A percentile compares a stretch with the other conserved stretches of the same genome.
phyloP scores from a whole-genome alignment of 2,888 invertebrate species.

The Polymixis lichenea region DNA sequence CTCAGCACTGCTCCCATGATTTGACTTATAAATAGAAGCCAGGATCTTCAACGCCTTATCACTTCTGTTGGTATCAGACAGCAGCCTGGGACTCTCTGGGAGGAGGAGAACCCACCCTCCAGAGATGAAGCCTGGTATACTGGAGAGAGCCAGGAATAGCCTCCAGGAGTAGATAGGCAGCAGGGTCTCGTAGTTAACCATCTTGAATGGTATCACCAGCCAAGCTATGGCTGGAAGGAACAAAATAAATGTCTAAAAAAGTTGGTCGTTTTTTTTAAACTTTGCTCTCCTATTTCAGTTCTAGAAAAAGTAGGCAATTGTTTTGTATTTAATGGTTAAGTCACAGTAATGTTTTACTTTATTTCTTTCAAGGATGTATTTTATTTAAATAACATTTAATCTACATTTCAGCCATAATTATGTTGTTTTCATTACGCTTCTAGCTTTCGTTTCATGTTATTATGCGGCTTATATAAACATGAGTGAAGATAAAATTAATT shows the following conservation, averaged over 20 bases:
- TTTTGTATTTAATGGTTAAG: neutral
- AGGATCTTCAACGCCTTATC: constrained; percentile 91
- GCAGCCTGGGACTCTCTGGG: constrained; percentile 93
- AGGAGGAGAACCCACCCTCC: constrained; percentile 90
- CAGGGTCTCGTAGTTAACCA: constrained; percentile 72
- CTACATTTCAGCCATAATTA: neutral
- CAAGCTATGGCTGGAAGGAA: constrained; percentile 91
- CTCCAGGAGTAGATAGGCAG: constrained; percentile 93
- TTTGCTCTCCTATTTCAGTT: neutral
- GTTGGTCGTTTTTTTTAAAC: neutral
- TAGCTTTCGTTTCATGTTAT: neutral
- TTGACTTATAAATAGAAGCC: constrained; percentile 88
- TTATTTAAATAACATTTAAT: constrained; percentile 5
- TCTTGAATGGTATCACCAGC: constrained; percentile 91
- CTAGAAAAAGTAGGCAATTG: neutral
- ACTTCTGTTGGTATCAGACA: constrained; percentile 90
- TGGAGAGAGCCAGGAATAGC: constrained; percentile 91
- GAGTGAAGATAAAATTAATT: neutral
- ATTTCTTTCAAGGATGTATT: neutral
- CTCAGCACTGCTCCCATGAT: constrained; percentile 85
- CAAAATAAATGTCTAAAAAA: neutral
- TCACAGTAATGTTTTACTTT: neutral
- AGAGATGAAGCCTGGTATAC: constrained; percentile 91
- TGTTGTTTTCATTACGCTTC: neutral
- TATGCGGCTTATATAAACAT: neutral